A percentile compares a stretch with the other conserved stretches of the same genome.
Conservation (phyloP, 2,113 vertebrate genomes). For the Protobothrops flavoviridis region DNA sequence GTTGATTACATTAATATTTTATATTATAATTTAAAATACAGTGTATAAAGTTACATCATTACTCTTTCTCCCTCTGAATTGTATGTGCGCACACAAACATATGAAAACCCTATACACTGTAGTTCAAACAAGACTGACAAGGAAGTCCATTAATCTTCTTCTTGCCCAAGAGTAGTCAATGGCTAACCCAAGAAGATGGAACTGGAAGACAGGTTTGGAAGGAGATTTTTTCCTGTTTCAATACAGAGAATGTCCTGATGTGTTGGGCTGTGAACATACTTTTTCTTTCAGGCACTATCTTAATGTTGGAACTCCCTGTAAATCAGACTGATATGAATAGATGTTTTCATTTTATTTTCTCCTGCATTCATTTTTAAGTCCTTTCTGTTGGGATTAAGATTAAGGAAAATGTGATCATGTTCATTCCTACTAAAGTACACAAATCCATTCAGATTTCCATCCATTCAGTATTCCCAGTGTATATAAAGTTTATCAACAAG, state of each 20-base stretch:
- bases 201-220: background rate
- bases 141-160: background rate
- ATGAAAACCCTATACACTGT: background rate
- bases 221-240: background rate
- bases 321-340: background rate
- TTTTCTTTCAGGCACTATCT: background rate
- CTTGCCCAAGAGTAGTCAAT: background rate
- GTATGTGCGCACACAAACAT: background rate
- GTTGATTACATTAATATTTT: background rate
- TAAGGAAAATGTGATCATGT: background rate
- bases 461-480: background rate
- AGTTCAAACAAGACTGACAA: background rate
- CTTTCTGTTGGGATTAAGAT: background rate
- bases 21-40: background rate
- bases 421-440: background rate
- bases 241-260: background rate
- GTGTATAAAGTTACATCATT: background rate
- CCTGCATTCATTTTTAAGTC: background rate
- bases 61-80: background rate
- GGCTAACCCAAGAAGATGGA: background rate
- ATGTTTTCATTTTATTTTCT: background rate
- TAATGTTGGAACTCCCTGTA: background rate
- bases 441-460: background rate
- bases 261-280: background rate
- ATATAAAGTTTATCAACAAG: background rate